Percentiles rank a stretch among this genome's conserved stretches.
These are phyloP conservation scores for Prietella phreatophila DNA, from an alignment of 2,113 vertebrate genomes.

Conservation along the genomic window DNA sequence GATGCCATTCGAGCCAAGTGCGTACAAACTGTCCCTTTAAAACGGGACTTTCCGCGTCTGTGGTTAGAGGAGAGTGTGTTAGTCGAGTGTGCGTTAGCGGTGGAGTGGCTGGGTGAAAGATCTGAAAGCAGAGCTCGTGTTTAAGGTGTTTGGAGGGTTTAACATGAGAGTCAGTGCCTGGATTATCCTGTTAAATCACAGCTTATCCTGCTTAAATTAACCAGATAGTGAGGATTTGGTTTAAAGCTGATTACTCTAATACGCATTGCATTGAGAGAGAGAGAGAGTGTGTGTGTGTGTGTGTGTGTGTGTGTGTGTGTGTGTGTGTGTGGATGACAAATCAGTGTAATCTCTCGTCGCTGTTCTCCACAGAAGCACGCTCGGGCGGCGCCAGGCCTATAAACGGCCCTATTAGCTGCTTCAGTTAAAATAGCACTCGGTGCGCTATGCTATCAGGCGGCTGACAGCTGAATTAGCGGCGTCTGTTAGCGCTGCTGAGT, in stretches of 20 bases:
- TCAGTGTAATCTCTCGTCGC: slow-evolving; percentile 31
- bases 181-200: slow-evolving; percentile 50
- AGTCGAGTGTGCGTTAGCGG: not conserved
- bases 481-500: slow-evolving; percentile 86
- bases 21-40: not conserved
- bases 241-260: slow-evolving; percentile 50
- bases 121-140: not conserved
- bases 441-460: slow-evolving; percentile 84
- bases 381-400: slow-evolving; percentile 65
- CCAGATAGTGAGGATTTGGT: slow-evolving; percentile 46
- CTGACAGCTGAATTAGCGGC: slow-evolving; percentile 97
- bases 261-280: slow-evolving; percentile 25
- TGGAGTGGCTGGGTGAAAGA: not conserved
- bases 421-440: slow-evolving; percentile 79
- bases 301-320: too few relatives aligned
- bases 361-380: slow-evolving; percentile 44
- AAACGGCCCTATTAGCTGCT: slow-evolving; percentile 79
- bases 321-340: slow-evolving; percentile 21
- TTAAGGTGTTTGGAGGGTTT: slow-evolving; percentile 34
- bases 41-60: not conserved
- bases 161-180: slow-evolving; percentile 28
- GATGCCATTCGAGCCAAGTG: too few relatives aligned
- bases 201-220: slow-evolving; percentile 51
- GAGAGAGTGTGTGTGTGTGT: too few relatives aligned
- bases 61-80: not conserved